Evolutionary conservation across 2,797 vertebrate genomes (phyloP), one percentile per base, ranked within the genome.

Genomic region (Ctenopoma kingsleyae): DNA sequence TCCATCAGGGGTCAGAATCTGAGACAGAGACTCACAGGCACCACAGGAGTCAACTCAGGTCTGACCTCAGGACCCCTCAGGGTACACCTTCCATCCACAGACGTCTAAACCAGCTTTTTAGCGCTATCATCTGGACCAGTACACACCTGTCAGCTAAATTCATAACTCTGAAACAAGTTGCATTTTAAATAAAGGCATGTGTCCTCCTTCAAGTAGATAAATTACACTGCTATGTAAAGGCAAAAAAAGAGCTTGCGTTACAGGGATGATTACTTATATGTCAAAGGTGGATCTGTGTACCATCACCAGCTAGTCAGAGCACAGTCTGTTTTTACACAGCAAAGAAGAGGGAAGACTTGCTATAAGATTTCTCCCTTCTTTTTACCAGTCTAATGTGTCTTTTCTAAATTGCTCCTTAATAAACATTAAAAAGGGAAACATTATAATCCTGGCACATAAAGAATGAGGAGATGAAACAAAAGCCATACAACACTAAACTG

Each of bases 21-120:
- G 54, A 82, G 65, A 32, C 72, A 41, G 90, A 89, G 90, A 89
- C 83, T 72, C 23, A 0, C 60, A 79, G 86, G 86, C 90, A 81
- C 89, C 87, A 84, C 50, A 55, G n/a, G 70, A 86, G 79, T 81
- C 81, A 52, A 58, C 60, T 71, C 64, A 51, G 54, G 71, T 66
- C 63, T 80, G 80, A 90, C 84, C 90, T 72, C 67, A 66, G 74
- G 69, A 78, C 63, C 78, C 84, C 72, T 84, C 56, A 47, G 80
- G 83, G 71, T 54, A 41, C 40, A 27, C 62, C 49, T 3, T 47
- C 48, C 57, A 65, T 43, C 67, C 27, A 22, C 59, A 25, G 44
- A 83, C 32, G 6, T 54, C 52, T 66, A 47, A 61, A 67, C 54
- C 12, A 25, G 20, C 52, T 8, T 27, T 60, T 60, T 60, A 69